These are phyloP conservation scores for Ellobius talpinus DNA, from an alignment of 2,113 vertebrate species.

Conservation along the genomic window DNA sequence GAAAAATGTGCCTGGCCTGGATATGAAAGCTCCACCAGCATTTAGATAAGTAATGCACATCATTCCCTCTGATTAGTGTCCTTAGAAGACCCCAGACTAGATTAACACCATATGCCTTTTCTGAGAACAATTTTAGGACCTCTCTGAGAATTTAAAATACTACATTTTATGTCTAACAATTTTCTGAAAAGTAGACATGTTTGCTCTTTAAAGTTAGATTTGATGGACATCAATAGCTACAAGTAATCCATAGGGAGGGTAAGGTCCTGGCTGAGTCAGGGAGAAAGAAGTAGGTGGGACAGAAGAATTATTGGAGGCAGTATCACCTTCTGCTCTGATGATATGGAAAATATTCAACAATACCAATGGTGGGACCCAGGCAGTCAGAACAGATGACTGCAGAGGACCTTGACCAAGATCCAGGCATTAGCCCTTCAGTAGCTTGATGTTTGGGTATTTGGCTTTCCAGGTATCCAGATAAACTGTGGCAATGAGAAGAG, in stretches of 20 bases:
- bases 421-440: neutral
- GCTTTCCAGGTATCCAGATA: neutral
- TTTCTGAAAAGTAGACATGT: neutral
- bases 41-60: slow-evolving; percentile 48
- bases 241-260: neutral
- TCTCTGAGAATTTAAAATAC: slow-evolving; percentile 2
- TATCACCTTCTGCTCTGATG: neutral
- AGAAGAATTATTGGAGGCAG: neutral
- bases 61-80: neutral
- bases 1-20: slow-evolving; percentile 30
- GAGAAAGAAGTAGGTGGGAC: neutral
- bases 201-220: slow-evolving; percentile 6
- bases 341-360: slow-evolving; percentile 3
- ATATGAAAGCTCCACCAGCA: slow-evolving; percentile 44
- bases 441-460: neutral
- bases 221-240: neutral
- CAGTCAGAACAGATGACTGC: neutral
- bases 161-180: slow-evolving; percentile 32
- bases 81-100: neutral
- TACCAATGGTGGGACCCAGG: neutral
- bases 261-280: neutral
- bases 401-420: neutral
- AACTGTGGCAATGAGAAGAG: neutral
- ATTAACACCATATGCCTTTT: slow-evolving; percentile 4
- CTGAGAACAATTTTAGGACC: slow-evolving; percentile 28